Evolutionary conservation across 2,113 vertebrate genomes (phyloP).

Genomic region (Chlamydotis undulata): DNA sequence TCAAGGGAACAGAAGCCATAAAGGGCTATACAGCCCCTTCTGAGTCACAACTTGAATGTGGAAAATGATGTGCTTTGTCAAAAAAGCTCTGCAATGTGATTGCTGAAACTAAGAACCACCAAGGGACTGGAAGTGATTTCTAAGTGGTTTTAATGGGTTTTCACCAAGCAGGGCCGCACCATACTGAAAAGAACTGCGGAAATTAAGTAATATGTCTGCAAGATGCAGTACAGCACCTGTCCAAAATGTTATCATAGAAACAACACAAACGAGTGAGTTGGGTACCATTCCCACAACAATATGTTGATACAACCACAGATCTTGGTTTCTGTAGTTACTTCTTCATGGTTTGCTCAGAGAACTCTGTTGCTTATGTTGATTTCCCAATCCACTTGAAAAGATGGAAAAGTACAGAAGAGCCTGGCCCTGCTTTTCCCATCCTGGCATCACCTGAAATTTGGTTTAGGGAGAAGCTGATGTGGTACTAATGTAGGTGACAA

Average conservation of each 20-base stretch:
- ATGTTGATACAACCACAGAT: background rate
- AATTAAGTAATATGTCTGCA: background rate
- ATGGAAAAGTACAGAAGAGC: background rate
- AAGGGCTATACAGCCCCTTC: background rate
- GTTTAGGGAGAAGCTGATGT: background rate
- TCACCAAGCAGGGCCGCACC: background rate
- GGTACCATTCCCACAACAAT: background rate
- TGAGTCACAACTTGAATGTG: background rate
- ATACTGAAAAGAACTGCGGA: background rate
- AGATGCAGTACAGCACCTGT: background rate
- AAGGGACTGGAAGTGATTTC: background rate
- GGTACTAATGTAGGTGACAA: background rate
- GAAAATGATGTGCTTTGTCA: background rate
- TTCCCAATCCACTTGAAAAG: background rate
- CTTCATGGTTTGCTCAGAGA: background rate
- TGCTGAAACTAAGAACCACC: background rate
- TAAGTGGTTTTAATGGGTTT: background rate
- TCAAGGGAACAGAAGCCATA: background rate
- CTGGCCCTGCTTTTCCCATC: background rate
- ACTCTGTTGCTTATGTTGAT: accelerated
- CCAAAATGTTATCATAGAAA: background rate
- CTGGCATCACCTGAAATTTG: background rate
- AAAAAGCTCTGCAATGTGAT: background rate
- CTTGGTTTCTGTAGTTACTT: background rate
- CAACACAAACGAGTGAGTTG: background rate